phyloP scores from a whole-genome alignment of 2,797 vertebrate genomes.

The Caiman crocodilus region DNA sequence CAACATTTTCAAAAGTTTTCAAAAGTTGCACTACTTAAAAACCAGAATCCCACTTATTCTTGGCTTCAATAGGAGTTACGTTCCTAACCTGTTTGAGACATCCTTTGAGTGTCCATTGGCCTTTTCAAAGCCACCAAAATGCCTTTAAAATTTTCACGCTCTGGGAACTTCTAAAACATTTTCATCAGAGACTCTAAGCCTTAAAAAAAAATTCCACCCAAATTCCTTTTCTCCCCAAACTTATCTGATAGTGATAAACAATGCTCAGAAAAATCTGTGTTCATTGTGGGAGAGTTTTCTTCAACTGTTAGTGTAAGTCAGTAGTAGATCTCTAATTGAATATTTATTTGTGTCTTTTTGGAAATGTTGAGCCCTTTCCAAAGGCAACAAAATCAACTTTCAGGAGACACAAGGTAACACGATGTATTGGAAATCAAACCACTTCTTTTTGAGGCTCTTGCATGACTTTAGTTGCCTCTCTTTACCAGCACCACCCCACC shows the following conservation, averaged over 20 bases:
- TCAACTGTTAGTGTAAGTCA: neutral
- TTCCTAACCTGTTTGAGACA: neutral
- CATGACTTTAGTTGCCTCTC: neutral
- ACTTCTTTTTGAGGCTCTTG: neutral
- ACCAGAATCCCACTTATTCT: neutral
- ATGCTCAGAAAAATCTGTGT: too few species aligned
- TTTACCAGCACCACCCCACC: neutral
- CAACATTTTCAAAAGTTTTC: neutral
- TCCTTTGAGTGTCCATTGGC: too few species aligned
- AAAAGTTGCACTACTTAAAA: neutral
- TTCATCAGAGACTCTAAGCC: too few species aligned
- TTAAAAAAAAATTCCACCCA: too few species aligned
- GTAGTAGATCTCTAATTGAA: neutral
- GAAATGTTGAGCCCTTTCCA: neutral
- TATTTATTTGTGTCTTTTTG: neutral
- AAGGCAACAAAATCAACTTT: neutral
- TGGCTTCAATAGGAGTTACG: neutral
- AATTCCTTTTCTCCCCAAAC: too few species aligned
- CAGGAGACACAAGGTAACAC: neutral
- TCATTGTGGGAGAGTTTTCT: neutral
- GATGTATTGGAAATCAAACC: neutral
- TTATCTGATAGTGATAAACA: too few species aligned
- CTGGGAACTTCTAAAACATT: too few species aligned
- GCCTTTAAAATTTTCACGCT: too few species aligned
- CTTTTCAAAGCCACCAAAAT: too few species aligned